Base-by-base conservation (phyloP, 2,113 vertebrate genomes). In the Numida meleagris region DNA sequence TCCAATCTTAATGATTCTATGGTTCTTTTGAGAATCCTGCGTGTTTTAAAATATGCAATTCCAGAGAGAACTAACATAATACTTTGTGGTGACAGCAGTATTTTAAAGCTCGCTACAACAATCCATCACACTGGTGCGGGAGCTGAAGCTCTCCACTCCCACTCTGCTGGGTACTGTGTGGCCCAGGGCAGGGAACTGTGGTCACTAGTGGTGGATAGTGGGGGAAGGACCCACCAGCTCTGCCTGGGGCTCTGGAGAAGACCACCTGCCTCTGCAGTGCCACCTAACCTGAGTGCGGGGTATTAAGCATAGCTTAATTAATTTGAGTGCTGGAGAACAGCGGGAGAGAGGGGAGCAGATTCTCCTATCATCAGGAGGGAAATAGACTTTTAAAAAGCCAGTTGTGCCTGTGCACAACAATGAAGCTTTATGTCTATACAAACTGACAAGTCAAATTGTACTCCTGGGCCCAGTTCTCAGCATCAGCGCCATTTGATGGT, bases 381-480 rank as follows among this genome's bases (percentile, higher is more conserved):
- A 90, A 91, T 14, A 97, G 96, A 75, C 84, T 90, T 95, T 96
- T 96, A 96, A 97, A 95, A 94, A 97, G 96, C 95, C 91, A 95
- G 90, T 95, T 83, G 95, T 88, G 82, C 89, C 93, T 97, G 87
- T 95, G 86, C 94, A 96, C 94, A 97, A 94, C 94, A 97, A 96
- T 96, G 95, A 94, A 97, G 96, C 93, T 97, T 97, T 97, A 97
- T 94, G 93, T 98, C 97, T 98, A 97, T 97, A 98, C 98, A 98
- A 98, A 98, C 95, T 98, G 98, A 99, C 98, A 98, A 97, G 97
- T 97, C 95, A 97, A 97, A 98, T 95, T 90, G 96, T 86, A 85
- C 98, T 97, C 98, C 90, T 23, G 97, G 97, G 98, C 93, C 96
- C 95, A 96, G 82, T 98, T 98, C 96, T 95, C 97, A 95, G 86